Evolutionary conservation across 1,140 invertebrate genomes (phyloP).

Genomic region (Drosophila asahinai): DNA sequence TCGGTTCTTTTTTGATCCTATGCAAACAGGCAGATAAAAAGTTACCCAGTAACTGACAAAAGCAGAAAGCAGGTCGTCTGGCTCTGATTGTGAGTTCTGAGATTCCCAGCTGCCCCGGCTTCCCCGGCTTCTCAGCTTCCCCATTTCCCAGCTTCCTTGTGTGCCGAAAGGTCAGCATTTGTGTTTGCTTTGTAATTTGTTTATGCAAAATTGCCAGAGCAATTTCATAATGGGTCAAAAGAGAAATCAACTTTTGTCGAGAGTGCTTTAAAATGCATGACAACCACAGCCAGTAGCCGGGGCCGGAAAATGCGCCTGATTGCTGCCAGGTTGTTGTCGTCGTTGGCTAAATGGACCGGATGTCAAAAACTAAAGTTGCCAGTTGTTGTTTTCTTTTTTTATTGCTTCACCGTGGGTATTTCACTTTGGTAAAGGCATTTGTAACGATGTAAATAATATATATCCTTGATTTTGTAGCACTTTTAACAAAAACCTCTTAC

Average conservation of each 20-base stretch:
- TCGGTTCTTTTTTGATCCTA: slow-evolving; percentile 66
- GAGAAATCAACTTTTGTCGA: slow-evolving; percentile 83
- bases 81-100: slow-evolving; percentile 17
- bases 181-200: slow-evolving; percentile 82
- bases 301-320: slow-evolving; percentile 70
- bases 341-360: slow-evolving; percentile 82
- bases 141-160: slow-evolving; percentile 9
- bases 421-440: not conserved
- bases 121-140: slow-evolving; percentile 2
- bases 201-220: slow-evolving; percentile 83
- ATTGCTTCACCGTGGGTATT: slow-evolving; percentile 3
- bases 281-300: slow-evolving; percentile 53
- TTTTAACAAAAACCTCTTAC: too few species aligned
- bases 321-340: slow-evolving; percentile 76
- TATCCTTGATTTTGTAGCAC: too few species aligned
- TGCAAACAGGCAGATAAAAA: slow-evolving; percentile 63
- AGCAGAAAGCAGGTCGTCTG: slow-evolving; percentile 41
- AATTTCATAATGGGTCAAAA: slow-evolving; percentile 84
- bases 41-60: slow-evolving; percentile 50
- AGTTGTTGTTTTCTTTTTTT: slow-evolving; percentile 38
- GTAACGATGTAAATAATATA: not conserved
- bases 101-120: slow-evolving; percentile 1
- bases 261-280: slow-evolving; percentile 82
- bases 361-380: slow-evolving; percentile 80
- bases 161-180: slow-evolving; percentile 64